Evolutionary conservation across 2,113 vertebrate genomes (phyloP), one percentile per base, ranked within the genome.

Genomic region (Ellobius talpinus): DNA sequence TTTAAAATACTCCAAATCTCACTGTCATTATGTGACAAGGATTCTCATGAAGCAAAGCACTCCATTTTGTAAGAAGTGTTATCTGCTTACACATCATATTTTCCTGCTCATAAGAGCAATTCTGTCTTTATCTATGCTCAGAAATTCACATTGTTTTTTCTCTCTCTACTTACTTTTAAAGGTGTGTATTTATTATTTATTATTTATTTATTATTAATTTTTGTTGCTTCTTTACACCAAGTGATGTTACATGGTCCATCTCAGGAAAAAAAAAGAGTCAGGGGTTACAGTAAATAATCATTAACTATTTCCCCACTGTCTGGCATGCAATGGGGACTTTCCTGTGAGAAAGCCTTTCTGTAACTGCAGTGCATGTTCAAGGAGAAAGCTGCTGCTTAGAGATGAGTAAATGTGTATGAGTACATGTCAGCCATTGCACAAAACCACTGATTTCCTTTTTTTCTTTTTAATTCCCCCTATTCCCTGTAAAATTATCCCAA

Each of bases 281-380:
- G 29, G 7, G 11, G 7, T 29, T 26, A 0, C 31, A 33, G 16
- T 8, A 91, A 42, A 9, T 63, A 95, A 87, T 50, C 2, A 4
- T n/a, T 63, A 39, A 68, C 39, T 65, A 3, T 87, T 47, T 21
- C 16, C 45, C 81, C n/a, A 58, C 7, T 42, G 39, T 52, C 13
- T 47, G 52, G 42, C n/a, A 17, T 29, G n/a, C 47, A 33, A 17
- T 63, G 50, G 29, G 12, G 4, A n/a, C 9, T 90, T 85, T 81
- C 81, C n/a, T 87, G 33, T 61, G 63, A 85, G 33, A 77, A 72
- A 14, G 21, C 52, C 31, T 70, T 78, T 86, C 39, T 45, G 42
- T 77, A 91, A 89, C 24, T 63, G n/a, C 17, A 79, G 8, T 78
- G 52, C 74, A n/a, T 47, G 79, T 94, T 45, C 89, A 93, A 73